phyloP scores from a whole-genome alignment of 2,888 invertebrate species.

The Philereme transversata region DNA sequence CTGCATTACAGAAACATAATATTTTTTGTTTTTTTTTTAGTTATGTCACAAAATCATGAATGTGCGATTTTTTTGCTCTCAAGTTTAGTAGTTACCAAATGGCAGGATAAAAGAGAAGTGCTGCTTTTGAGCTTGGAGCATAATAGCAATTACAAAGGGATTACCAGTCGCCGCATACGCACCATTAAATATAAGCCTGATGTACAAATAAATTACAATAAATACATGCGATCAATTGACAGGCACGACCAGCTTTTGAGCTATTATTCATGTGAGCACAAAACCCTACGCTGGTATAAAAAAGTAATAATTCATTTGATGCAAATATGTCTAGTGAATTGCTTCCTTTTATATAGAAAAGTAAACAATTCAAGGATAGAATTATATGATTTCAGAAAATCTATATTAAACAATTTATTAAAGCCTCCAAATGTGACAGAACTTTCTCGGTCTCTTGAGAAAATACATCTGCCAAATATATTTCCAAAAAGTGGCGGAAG shows the following conservation, averaged over 20 bases:
- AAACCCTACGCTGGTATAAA: constrained; percentile 38
- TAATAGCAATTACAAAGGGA: too few species aligned
- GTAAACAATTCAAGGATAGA: constrained; percentile 22
- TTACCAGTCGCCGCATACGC: constrained; percentile 9
- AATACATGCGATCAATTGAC: constrained; percentile 13
- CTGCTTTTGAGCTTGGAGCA: constrained; percentile 34
- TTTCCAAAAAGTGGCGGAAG: too few species aligned
- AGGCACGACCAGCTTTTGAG: too few species aligned
- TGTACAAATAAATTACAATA: constrained; percentile 19
- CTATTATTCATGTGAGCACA: constrained; percentile 27
- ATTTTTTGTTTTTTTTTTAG: too few species aligned
- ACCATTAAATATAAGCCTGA: constrained; percentile 20
- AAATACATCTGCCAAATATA: too few species aligned
- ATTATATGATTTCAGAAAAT: constrained; percentile 26
- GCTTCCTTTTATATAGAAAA: constrained; percentile 30
- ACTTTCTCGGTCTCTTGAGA: too few species aligned
- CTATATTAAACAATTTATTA: constrained; percentile 18
- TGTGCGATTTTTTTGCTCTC: too few species aligned
- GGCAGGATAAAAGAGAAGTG: constrained; percentile 40
- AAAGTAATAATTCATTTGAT: constrained; percentile 34
- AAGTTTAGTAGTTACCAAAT: too few species aligned
- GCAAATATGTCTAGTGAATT: constrained; percentile 33
- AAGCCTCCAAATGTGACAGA: constrained; percentile 13
- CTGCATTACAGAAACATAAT: too few species aligned
- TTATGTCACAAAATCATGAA: too few species aligned